Percentiles rank a stretch among this genome's conserved stretches.
These are phyloP conservation scores for Sphenodon punctatus DNA, from an alignment of 2,797 vertebrate species.

Conservation along the genomic window DNA sequence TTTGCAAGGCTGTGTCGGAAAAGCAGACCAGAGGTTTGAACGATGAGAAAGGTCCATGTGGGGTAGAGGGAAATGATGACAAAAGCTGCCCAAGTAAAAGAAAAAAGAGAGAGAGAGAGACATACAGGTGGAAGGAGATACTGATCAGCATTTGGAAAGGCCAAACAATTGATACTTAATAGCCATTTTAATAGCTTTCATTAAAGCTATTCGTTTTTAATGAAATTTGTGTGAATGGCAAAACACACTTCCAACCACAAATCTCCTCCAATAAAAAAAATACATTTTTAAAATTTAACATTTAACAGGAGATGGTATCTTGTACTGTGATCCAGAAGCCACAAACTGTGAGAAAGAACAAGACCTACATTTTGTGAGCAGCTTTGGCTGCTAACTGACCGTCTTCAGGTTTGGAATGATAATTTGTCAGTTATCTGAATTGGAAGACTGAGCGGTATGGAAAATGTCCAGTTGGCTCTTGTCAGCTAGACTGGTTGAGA, in stretches of 20 bases:
- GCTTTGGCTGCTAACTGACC: background rate
- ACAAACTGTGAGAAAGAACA: background rate
- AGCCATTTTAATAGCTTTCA: background rate
- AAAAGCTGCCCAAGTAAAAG: background rate
- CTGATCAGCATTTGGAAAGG: background rate
- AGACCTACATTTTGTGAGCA: constrained; percentile 26
- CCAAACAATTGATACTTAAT: background rate
- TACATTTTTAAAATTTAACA: background rate
- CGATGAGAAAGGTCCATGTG: background rate
- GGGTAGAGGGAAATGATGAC: background rate
- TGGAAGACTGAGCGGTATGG: background rate
- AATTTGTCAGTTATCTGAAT: constrained; percentile 24
- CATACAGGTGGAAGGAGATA: background rate
- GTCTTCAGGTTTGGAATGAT: constrained; percentile 12
- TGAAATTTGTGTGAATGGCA: background rate
- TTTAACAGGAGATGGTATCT: background rate
- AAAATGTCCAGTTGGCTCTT: constrained; percentile 29
- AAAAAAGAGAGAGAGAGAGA: background rate
- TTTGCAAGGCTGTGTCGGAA: background rate
- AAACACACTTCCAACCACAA: background rate
- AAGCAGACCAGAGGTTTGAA: background rate
- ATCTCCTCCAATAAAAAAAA: background rate
- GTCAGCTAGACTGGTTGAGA: background rate
- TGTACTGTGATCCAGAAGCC: background rate
- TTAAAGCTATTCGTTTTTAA: too few species aligned